These are phyloP conservation scores for Albula glossodonta DNA, from an alignment of 2,113 vertebrate genomes.

Conservation along the genomic window DNA sequence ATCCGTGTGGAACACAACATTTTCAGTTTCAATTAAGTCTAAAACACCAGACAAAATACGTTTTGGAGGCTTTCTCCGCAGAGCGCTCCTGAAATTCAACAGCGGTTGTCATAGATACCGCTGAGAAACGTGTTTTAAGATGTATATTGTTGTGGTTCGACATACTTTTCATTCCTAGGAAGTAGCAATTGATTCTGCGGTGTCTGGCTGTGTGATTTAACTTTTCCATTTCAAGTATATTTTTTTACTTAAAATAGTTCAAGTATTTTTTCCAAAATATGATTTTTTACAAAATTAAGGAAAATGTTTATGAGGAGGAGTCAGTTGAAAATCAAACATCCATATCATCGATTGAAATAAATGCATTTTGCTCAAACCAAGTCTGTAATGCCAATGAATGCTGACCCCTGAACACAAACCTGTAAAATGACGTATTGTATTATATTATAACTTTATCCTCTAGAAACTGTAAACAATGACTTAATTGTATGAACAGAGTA, in stretches of 20 bases:
- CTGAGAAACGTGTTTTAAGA: neutral
- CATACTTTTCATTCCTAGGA: neutral
- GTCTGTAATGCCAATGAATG: too few species aligned
- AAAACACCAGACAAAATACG: conserved; percentile 69
- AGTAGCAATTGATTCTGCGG: neutral
- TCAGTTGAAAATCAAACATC: too few species aligned
- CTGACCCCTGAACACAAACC: too few species aligned
- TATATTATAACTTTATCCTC: neutral
- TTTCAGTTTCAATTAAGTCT: conserved; percentile 79
- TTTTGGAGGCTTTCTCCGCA: conserved; percentile 47
- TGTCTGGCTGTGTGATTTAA: too few species aligned
- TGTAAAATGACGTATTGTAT: neutral
- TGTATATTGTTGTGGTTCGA: neutral
- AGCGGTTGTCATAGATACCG: conserved; percentile 26
- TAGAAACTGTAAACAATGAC: neutral
- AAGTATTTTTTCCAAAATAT: too few species aligned
- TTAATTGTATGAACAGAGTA: too few species aligned
- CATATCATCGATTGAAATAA: too few species aligned
- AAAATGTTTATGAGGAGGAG: too few species aligned
- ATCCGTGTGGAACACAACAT: conserved; percentile 73
- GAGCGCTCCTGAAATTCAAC: conserved; percentile 53
- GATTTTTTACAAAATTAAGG: too few species aligned
- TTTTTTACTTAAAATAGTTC: too few species aligned
- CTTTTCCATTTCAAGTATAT: too few species aligned
- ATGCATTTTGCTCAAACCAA: too few species aligned